A percentile compares a stretch with the other conserved stretches of the same genome.
Evolutionary conservation across 2,888 invertebrate genomes (phyloP).

Genomic region (Eilema griseolum): DNA sequence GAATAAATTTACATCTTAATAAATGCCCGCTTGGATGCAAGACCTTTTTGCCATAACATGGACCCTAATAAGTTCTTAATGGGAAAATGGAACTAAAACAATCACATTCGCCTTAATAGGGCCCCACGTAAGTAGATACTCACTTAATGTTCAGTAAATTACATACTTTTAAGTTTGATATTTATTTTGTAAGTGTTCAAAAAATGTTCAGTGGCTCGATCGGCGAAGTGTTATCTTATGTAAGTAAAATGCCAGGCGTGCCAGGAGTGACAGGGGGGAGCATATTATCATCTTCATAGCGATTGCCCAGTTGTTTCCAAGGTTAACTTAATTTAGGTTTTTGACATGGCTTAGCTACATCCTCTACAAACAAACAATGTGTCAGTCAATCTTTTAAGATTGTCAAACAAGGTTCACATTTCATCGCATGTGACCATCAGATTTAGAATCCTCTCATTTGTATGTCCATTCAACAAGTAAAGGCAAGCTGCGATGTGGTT

Average conservation of each 20-base stretch:
- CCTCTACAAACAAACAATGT: no score
- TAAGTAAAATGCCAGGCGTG: neutral
- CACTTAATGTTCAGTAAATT: constrained; percentile 18
- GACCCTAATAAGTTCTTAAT: constrained; percentile 75
- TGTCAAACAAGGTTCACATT: no score
- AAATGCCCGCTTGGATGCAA: constrained; percentile 68
- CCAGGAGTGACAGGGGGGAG: neutral
- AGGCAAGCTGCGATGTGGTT: no score
- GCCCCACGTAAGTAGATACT: constrained; percentile 41
- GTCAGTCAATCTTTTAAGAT: no score
- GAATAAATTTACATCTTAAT: constrained; percentile 84
- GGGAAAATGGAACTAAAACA: constrained; percentile 69
- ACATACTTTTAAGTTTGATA: constrained; percentile 12
- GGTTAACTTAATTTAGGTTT: no score
- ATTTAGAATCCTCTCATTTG: no score
- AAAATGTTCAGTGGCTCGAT: neutral
- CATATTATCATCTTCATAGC: neutral
- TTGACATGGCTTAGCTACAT: no score
- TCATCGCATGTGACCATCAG: no score
- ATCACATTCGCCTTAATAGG: constrained; percentile 48
- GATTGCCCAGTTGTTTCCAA: no score
- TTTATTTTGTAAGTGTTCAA: neutral
- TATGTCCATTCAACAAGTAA: no score
- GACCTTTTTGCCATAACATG: constrained; percentile 69
- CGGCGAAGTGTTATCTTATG: neutral